Conservation (phyloP, 2,113 vertebrate genomes). For the Podarcis cretensis region DNA sequence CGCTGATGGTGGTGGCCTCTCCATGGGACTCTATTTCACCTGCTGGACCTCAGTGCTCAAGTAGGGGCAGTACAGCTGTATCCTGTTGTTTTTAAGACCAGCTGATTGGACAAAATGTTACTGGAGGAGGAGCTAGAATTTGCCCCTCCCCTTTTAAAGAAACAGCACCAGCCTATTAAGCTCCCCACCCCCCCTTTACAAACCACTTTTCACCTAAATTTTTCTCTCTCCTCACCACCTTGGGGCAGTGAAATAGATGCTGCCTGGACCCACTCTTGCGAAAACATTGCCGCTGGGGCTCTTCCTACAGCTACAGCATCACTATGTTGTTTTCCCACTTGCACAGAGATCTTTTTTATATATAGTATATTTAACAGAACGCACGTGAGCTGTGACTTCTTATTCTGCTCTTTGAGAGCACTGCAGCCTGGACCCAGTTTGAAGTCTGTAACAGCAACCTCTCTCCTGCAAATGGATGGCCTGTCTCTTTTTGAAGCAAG, state of each 20-base stretch:
- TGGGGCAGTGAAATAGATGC: neutral
- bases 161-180: neutral
- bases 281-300: no score
- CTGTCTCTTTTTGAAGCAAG: no score
- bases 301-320: no score
- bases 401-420: neutral
- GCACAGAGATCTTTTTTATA: neutral
- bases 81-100: neutral
- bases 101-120: neutral
- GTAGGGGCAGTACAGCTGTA: no score
- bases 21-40: rapidly evolving
- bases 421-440: neutral
- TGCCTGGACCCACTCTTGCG: neutral
- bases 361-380: neutral
- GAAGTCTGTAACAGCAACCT: neutral
- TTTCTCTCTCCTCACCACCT: neutral
- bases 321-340: neutral
- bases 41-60: neutral
- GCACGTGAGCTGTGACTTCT: neutral
- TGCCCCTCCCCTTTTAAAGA: neutral
- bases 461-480: neutral
- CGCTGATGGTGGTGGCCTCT: rapidly evolving
- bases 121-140: no score
- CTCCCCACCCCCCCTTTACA: no score
- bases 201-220: no score